These are phyloP conservation scores for Nasonovia ribisnigri DNA, from an alignment of 2,888 invertebrate species.

Conservation along the genomic window DNA sequence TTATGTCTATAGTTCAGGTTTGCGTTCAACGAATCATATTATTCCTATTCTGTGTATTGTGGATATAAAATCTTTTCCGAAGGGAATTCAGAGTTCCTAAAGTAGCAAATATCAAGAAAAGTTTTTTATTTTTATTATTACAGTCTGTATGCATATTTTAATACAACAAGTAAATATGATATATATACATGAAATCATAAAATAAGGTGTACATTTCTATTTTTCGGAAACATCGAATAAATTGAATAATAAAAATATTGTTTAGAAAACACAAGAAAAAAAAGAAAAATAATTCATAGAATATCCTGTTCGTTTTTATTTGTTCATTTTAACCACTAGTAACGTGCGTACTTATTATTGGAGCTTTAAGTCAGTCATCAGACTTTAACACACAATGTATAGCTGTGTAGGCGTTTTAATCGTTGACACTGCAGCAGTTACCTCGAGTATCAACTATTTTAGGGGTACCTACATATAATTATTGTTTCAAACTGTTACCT, in stretches of 20 bases:
- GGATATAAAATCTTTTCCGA: neutral
- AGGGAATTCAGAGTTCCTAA: neutral
- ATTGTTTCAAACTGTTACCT: neutral
- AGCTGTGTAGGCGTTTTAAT: too few species aligned
- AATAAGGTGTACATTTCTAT: neutral
- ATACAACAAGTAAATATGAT: neutral
- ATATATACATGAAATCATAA: neutral
- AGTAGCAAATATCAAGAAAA: neutral
- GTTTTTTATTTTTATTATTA: constrained; percentile 3
- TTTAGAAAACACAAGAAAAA: neutral
- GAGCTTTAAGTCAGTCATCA: neutral
- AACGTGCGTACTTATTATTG: neutral
- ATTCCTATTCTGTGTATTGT: neutral
- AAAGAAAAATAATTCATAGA: too few species aligned
- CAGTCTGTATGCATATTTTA: neutral
- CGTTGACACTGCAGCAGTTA: neutral
- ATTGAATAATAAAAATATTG: neutral
- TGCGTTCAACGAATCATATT: neutral
- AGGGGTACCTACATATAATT: neutral
- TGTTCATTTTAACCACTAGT: neutral
- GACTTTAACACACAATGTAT: neutral
- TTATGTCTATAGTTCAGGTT: neutral
- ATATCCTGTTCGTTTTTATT: neutral
- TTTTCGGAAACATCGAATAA: neutral
- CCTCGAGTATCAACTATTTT: too few species aligned